Base-by-base conservation (phyloP, 2,888 invertebrate species). In the Stegana nigrithorax region DNA sequence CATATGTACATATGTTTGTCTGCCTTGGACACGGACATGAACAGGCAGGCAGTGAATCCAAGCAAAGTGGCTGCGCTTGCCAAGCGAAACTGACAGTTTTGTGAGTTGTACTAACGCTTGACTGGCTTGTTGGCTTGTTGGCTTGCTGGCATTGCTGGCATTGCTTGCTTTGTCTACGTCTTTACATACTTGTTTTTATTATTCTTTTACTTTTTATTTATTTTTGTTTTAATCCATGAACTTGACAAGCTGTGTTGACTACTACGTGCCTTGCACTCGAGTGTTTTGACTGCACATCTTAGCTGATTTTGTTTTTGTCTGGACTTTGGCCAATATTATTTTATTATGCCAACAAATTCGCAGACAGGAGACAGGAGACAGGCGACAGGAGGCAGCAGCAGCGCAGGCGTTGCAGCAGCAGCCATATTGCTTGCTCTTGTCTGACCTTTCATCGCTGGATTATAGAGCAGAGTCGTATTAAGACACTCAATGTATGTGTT, bases 181-280 rank as follows among this genome's bases (percentile, higher is more conserved):
- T 17, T 10, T 39, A 17, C n/a, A n/a, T 39, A 14, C n/a, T 39
- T 39, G 39, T 39, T 39, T 32, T 32, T 32, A 12, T 2, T 14
- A 14, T 36, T 26, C 23, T 21, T 55, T 55, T 32, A n/a, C 19
- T 55, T 19, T n/a, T 36, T 55, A 32, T 36, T 23, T 55, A 12
- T 23, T 53, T 29, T 53, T 29, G 26, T 55, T 19, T 69, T 78
- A 75, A 78, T 78, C 76, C 78, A 75, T 78, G 78, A 78, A 78
- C 78, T 78, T 78, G 78, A 73, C 69, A 71, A 64, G 65, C 66
- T 17, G 27, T 23, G 29, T 44, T 44, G 17, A 27, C 51, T 26
- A n/a, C 27, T 17, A 12, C 23, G 53, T 45, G 25, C 5, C 53
- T 55, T 21, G 47, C 61, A 42, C 27, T 60, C 32, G 25, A 60